Evolutionary conservation across 2,113 vertebrate genomes (phyloP).

Genomic region (Salvator merianae): DNA sequence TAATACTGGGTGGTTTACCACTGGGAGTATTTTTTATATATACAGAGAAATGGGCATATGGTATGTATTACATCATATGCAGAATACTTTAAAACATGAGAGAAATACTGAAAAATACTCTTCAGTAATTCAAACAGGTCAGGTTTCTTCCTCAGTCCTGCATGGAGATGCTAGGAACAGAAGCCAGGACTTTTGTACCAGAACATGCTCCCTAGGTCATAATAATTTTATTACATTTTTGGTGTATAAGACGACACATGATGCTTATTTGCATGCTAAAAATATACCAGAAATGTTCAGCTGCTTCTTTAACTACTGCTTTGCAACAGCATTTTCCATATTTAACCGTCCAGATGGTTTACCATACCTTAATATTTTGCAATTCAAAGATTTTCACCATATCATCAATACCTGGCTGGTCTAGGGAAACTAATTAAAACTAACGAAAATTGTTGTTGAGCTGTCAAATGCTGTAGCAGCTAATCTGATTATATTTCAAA

Average conservation of each 20-base stretch:
- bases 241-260: no score
- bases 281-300: background rate
- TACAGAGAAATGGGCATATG: no score
- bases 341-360: slow-evolving; percentile 17
- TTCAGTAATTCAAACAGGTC: background rate
- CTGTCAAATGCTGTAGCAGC: background rate
- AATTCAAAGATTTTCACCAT: background rate
- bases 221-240: no score
- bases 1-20: background rate
- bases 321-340: background rate
- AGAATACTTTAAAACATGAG: no score
- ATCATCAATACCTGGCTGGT: background rate
- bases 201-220: no score
- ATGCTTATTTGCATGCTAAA: no score
- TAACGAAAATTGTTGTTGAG: background rate
- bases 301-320: background rate
- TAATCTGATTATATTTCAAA: background rate
- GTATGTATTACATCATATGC: no score
- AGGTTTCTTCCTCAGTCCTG: no score
- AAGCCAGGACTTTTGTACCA: no score
- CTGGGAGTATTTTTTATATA: background rate
- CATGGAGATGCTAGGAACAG: no score
- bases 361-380: slow-evolving; percentile 17
- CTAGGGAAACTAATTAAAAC: background rate
- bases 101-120: no score